Base-by-base conservation (phyloP, 1,140 invertebrate species). In the Drosophila jambulina region DNA sequence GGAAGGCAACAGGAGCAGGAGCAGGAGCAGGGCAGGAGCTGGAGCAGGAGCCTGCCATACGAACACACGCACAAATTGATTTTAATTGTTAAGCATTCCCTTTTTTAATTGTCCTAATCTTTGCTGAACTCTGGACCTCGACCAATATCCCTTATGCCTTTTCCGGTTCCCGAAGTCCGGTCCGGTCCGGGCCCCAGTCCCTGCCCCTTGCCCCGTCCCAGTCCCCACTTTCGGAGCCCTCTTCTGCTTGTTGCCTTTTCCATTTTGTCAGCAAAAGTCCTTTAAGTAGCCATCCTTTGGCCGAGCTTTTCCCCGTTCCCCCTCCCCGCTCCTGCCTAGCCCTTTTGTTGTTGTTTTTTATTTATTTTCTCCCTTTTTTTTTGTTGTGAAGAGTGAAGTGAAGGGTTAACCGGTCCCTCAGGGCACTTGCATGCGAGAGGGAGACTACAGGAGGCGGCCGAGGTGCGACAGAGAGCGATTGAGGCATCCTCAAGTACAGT, bases 71-170 rank as follows among this genome's bases (percentile, higher is more conserved):
- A 90, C 85, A 87, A 87, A 87, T 90, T 87, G 84, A 87, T 87
- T 87, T 88, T 90, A 88, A 88, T 87, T 87, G 85, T 90, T 87
- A 90, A 75, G 85, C 84, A 87, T 87, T 90, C 65, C 85, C 85
- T 84, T 87, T 87, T 87, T 85, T 87, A 87, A 87, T 87, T 88
- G 83, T 86, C 83, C 83, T 86, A 86, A 86, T 86, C 84, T 88
- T 69, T 80, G 71, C 76, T 59, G 74, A 86, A 74, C 84, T 79
- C 67, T 53, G 77, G 60, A 59, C 67, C 83, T 61, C 57, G 72
- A 54, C 82, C 83, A 86, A 86, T 86, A 86, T 86, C 80, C 80
- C 62, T 77, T 80, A 77, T 74, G 71, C 65, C 57, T 48, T 83
- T 64, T 69, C 61, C 38, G 51, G 51, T 57, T 19, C n/a, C n/a